Evolutionary conservation across 37 sponge, comb jelly and placozoan species (phyloP), one percentile per base, ranked within the genome.

Genomic region (Chondrosia reniformis): DNA sequence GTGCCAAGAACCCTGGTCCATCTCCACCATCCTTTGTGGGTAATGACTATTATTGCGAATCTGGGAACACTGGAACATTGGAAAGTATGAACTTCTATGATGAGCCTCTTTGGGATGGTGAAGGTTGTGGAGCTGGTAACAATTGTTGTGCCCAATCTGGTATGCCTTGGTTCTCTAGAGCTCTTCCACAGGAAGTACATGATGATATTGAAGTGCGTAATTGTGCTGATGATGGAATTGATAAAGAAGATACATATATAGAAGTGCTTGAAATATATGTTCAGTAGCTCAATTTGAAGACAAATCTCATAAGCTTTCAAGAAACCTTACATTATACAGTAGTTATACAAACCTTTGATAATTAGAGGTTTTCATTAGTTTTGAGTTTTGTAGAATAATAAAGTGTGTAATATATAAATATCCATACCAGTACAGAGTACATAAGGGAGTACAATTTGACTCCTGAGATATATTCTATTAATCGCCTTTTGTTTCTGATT

Each of bases 81-180:
- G 34, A 55, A 24, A 45, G 13, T 49, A 1, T 1, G 8, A 19
- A 4, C 6, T 9, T 77, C 6, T 55, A 55, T 31, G 61, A 77
- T 27, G 77, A 77, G 62, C 77, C 61, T 44, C 40, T 77, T 39
- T 77, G 77, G 77, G 77, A 57, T 33, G 62, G 77, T 39, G 77
- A 56, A 12, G 77, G 77, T 15, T 77, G 77, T 77, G 58, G 57
- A 17, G 27, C 59, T 56, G 61, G 41, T n/a, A 77, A 57, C 40
- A 55, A 45, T 41, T 77, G 77, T 25, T 77, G 77, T 25, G 36
- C n/a, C 4, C 40, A 56, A 13, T 25, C 61, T 57, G 77, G 77
- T 34, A 33, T 55, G 57, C 77, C 77, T 3, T 77, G 77, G 77
- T 77, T 77, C 59, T 77, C 24, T 33, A 34, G 77, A 15, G 19